These are phyloP conservation scores for Eupsilia transversa DNA, from an alignment of 2,888 invertebrate species.

Conservation along the genomic window DNA sequence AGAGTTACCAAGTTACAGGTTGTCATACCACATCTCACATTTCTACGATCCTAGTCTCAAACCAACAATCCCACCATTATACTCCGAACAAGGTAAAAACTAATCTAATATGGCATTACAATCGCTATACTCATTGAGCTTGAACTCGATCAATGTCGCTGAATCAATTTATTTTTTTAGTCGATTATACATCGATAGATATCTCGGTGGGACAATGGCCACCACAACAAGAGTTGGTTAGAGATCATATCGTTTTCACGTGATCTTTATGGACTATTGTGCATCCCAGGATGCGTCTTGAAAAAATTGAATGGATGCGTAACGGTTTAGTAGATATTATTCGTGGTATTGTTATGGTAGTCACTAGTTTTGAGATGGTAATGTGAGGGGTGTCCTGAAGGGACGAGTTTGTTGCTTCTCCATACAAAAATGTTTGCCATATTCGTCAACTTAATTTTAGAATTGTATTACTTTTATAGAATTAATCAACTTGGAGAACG, in stretches of 20 bases:
- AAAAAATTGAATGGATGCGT: slow-evolving; percentile 76
- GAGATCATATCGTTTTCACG: slow-evolving; percentile 84
- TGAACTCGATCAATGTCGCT: slow-evolving; percentile 72
- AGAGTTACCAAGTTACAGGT: neutral
- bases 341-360: slow-evolving; percentile 60
- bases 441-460: neutral
- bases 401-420: slow-evolving; percentile 5
- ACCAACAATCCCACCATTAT: slow-evolving; percentile 61
- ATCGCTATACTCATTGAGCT: slow-evolving; percentile 60
- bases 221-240: slow-evolving; percentile 82
- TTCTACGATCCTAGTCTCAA: slow-evolving; percentile 13
- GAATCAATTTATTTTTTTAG: slow-evolving; percentile 78
- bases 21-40: neutral
- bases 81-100: slow-evolving; percentile 62
- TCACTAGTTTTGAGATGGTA: slow-evolving; percentile 52
- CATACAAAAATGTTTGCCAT: slow-evolving; percentile 22
- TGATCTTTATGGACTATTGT: slow-evolving; percentile 84
- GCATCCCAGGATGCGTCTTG: slow-evolving; percentile 78
- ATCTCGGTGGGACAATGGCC: slow-evolving; percentile 80
- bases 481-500: neutral
- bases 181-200: slow-evolving; percentile 79
- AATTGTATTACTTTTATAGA: neutral
- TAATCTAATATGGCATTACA: slow-evolving; percentile 64
- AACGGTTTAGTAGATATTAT: slow-evolving; percentile 72
- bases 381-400: slow-evolving; percentile 35